Percentiles rank a stretch among this genome's conserved stretches.
phyloP scores from a whole-genome alignment of 2,113 vertebrate genomes.

The Archocentrus centrarchus region DNA sequence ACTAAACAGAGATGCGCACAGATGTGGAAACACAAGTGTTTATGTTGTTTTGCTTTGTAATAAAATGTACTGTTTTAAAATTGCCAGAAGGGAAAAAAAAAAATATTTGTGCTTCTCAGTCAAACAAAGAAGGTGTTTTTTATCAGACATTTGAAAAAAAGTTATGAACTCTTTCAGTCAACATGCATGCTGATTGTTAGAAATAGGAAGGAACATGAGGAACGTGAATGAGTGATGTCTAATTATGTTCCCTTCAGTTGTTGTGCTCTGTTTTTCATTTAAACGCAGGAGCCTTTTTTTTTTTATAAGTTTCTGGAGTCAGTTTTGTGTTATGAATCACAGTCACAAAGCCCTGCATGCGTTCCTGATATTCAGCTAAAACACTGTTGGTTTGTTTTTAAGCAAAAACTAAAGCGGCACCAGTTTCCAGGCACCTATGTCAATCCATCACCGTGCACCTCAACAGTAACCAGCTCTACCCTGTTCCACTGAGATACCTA shows the following conservation, averaged over 20 bases:
- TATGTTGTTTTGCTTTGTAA: conserved; percentile 6
- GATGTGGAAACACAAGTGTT: conserved; percentile 36
- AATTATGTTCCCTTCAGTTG: conserved; percentile 57
- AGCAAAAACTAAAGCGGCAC: conserved; percentile 27
- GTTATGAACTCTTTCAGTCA: conserved; percentile 46
- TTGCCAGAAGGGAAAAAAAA: not conserved
- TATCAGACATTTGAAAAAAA: conserved; percentile 10
- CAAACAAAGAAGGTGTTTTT: conserved; percentile 3
- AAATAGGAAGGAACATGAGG: conserved; percentile 5
- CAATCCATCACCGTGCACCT: conserved; percentile 69
- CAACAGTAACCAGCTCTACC: conserved; percentile 51
- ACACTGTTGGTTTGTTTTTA: conserved; percentile 76
- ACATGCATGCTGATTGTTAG: conserved; percentile 25
- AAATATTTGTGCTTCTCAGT: conserved; percentile 14
- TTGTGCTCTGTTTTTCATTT: conserved; percentile 28
- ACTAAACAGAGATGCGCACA: conserved; percentile 27
- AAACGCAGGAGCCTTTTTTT: conserved; percentile 75
- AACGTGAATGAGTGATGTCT: conserved; percentile 34
- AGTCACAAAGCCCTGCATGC: not conserved
- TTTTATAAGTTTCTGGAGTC: conserved; percentile 78
- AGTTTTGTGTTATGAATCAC: conserved; percentile 77
- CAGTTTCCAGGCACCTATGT: conserved; percentile 16
- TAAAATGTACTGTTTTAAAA: conserved; percentile 10
- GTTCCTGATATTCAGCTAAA: conserved; percentile 12
- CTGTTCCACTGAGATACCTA: conserved; percentile 32